phyloP scores from a whole-genome alignment of 2,888 invertebrate species.

The Melanostoma scalare region DNA sequence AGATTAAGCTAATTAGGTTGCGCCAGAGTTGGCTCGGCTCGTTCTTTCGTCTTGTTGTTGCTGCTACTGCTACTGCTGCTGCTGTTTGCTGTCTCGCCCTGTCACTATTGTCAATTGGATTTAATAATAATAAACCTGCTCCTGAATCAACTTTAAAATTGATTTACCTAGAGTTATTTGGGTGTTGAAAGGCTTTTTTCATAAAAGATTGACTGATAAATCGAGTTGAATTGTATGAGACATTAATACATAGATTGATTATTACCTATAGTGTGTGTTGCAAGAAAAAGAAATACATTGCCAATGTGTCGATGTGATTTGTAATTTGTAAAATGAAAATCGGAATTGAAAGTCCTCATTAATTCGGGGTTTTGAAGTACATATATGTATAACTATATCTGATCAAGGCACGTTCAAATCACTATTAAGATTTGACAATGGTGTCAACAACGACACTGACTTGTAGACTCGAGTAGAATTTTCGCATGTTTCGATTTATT shows the following conservation, averaged over 20 bases:
- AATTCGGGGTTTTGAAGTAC: too few species aligned
- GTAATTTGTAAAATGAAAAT: too few species aligned
- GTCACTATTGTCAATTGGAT: conserved; percentile 19
- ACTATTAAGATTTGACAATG: too few species aligned
- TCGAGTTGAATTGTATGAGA: conserved; percentile 41
- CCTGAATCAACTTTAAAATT: conserved; percentile 48
- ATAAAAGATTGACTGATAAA: conserved; percentile 46
- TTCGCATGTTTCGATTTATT: too few species aligned
- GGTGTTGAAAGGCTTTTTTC: conserved; percentile 48
- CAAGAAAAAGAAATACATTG: neutral
- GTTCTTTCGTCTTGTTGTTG: conserved; percentile 18
- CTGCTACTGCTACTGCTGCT: neutral
- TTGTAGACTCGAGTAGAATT: too few species aligned
- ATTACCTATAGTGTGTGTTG: neutral
- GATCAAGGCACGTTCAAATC: too few species aligned
- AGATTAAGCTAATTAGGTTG: conserved; percentile 70
- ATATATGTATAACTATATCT: too few species aligned
- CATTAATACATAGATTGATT: conserved; percentile 2
- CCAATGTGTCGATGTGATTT: too few species aligned
- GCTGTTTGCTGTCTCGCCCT: neutral
- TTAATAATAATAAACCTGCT: conserved; percentile 56
- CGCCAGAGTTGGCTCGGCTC: conserved; percentile 27
- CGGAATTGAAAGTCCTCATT: too few species aligned
- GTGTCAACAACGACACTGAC: too few species aligned
- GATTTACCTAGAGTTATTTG: conserved; percentile 36